phyloP scores from a whole-genome alignment of 2,888 invertebrate species.

The Archips xylosteana region DNA sequence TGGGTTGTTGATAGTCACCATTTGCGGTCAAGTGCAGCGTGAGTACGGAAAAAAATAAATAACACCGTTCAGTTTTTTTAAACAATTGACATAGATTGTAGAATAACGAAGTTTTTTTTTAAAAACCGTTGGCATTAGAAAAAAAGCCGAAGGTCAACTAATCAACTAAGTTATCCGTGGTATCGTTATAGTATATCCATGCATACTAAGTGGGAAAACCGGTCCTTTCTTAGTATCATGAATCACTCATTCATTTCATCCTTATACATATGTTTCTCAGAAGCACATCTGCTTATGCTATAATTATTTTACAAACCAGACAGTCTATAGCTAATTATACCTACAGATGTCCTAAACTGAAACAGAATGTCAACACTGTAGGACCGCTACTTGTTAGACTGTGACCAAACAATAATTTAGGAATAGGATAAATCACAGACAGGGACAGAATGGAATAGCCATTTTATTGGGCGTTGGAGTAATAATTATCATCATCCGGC shows the following conservation, averaged over 20 bases:
- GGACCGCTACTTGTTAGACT: background rate
- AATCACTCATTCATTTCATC: constrained; percentile 41
- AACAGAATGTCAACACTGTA: background rate
- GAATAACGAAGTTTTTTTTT: background rate
- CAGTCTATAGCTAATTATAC: background rate
- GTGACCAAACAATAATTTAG: background rate
- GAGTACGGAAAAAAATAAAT: background rate
- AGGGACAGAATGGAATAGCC: too few relatives aligned
- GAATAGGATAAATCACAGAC: background rate
- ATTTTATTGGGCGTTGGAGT: too few relatives aligned
- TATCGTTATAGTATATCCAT: constrained; percentile 13
- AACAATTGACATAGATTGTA: background rate
- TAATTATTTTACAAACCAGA: background rate
- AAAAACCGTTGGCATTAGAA: background rate
- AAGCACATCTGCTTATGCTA: constrained; percentile 29
- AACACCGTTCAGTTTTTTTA: background rate
- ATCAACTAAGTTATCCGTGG: constrained; percentile 13
- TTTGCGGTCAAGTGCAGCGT: too few relatives aligned
- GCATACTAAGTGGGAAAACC: constrained; percentile 31
- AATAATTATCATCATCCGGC: too few relatives aligned
- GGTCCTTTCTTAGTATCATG: constrained; percentile 33
- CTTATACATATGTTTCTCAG: constrained; percentile 12
- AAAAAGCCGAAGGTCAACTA: background rate
- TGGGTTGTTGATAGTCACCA: too few relatives aligned
- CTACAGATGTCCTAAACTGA: background rate